Evolutionary conservation across 2,888 invertebrate species (phyloP), one percentile per base, ranked within the genome.

Genomic region (Drosophila mulleri): DNA sequence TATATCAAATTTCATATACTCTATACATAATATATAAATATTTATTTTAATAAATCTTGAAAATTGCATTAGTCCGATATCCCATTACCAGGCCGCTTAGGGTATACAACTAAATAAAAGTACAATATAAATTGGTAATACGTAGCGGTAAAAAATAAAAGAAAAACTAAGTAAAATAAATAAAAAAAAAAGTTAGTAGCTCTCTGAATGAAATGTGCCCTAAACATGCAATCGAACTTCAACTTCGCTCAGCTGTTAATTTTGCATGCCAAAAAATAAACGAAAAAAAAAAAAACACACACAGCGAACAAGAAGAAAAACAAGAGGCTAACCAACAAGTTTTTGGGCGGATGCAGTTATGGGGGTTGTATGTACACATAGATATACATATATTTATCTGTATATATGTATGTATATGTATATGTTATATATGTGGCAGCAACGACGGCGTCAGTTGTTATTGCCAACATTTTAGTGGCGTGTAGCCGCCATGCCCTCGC

Each of bases 181-280:
- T 48, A n/a, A 18, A 26, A 26, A 48, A 48, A 32, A 48, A 32
- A 48, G 29, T 32, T 29, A 12, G 66, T 23, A 53, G 37, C 63
- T 54, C 47, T 56, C 45, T 56, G 41, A 63, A 83, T 67, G 32
- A 65, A 83, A 78, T 84, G 75, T 69, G 70, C 42, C 56, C 67
- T 61, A 67, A 78, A 70, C 82, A 82, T 87, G 82, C 82, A 78
- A 83, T 83, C 84, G 84, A 83, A 83, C 74, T 78, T 61, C 50
- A 70, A 70, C 72, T 67, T 66, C 44, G 67, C 82, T 78, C 79
- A 81, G 79, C 79, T 89, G 70, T 87, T 75, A 64, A 80, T 80
- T 84, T 87, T 69, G 88, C 82, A 89, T 67, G 74, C 64, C 35
- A 45, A 48, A 53, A 69, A 56, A 63, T 7, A 44, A 50, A 14